Conservation (phyloP, 2,113 vertebrate genomes). For the Hippocampus comes region DNA sequence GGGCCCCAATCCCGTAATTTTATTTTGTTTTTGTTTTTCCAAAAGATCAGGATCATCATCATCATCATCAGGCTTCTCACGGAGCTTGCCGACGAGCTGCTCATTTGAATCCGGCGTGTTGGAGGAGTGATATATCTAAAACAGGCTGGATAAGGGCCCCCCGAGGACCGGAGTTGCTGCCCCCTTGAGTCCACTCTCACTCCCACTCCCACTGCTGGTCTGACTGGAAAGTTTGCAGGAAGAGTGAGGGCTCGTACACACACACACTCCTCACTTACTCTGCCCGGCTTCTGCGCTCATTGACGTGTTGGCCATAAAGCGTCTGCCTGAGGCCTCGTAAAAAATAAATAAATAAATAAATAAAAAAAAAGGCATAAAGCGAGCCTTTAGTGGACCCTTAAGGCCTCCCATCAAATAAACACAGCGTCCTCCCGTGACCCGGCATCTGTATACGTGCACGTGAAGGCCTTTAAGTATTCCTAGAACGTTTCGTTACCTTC, state of each 20-base stretch:
- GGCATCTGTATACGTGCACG: constrained; percentile 29
- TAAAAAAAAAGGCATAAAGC: constrained; percentile 46
- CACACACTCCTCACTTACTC: not conserved
- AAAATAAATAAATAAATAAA: constrained; percentile 42
- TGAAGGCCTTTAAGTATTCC: constrained; percentile 62
- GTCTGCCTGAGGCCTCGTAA: constrained; percentile 28
- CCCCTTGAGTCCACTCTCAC: too few relatives aligned
- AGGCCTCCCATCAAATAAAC: constrained; percentile 49
- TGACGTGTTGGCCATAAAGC: constrained; percentile 12
- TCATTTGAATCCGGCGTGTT: too few relatives aligned
- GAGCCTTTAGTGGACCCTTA: constrained; percentile 41
- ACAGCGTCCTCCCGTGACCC: constrained; percentile 38
- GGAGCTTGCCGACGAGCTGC: too few relatives aligned
- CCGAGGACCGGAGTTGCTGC: too few relatives aligned
- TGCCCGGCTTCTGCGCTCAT: constrained; percentile 18
- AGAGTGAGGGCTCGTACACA: not conserved
- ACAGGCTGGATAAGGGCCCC: too few relatives aligned
- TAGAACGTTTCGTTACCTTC: constrained; percentile 53
- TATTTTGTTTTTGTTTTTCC: too few relatives aligned
- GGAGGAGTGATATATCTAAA: too few relatives aligned
- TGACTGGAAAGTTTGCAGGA: not conserved
- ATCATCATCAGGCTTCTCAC: too few relatives aligned
- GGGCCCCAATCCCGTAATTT: too few relatives aligned
- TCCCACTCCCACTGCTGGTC: not conserved
- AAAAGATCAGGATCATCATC: too few relatives aligned